Percentiles rank a stretch among this genome's conserved stretches.
These are phyloP conservation scores for Luehdorfia chinensis DNA, from an alignment of 1,140 invertebrate species.

Conservation along the genomic window DNA sequence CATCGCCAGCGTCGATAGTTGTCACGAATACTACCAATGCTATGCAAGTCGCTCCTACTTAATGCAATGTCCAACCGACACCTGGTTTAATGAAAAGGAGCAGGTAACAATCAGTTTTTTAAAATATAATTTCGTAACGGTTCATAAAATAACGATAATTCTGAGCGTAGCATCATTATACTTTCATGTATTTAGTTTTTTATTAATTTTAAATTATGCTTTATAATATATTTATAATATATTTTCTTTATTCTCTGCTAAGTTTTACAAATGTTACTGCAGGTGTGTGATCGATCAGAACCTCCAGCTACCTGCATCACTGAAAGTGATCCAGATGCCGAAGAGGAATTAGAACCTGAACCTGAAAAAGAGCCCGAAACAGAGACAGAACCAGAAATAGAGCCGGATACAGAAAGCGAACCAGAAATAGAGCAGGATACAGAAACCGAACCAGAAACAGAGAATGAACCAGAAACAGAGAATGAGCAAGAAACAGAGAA, in stretches of 20 bases:
- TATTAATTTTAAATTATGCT: too few relatives aligned
- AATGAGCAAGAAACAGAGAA: neutral
- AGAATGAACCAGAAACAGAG: slow-evolving; percentile 16
- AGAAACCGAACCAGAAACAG: slow-evolving; percentile 16
- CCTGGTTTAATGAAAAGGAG: slow-evolving; percentile 67
- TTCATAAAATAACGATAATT: too few relatives aligned
- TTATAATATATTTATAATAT: too few relatives aligned
- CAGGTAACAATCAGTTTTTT: slow-evolving; percentile 40
- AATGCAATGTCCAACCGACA: slow-evolving; percentile 54
- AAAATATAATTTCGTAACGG: too few relatives aligned
- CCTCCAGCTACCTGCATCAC: slow-evolving; percentile 38
- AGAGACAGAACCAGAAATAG: slow-evolving; percentile 20
- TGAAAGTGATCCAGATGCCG: slow-evolving; percentile 34
- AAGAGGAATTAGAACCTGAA: slow-evolving; percentile 32
- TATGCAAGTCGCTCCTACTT: slow-evolving; percentile 55
- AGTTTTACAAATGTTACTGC: slow-evolving; percentile 18
- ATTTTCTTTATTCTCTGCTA: too few relatives aligned
- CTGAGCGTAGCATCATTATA: too few relatives aligned
- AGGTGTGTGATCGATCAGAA: slow-evolving; percentile 58
- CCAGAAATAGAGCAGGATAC: slow-evolving; percentile 13
- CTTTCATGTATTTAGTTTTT: too few relatives aligned
- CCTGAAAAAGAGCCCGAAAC: slow-evolving; percentile 17
- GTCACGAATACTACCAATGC: slow-evolving; percentile 65
- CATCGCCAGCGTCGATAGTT: slow-evolving; percentile 50
- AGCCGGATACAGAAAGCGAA: slow-evolving; percentile 18